phyloP scores from a whole-genome alignment of 2,797 vertebrate genomes.

The Brachyrhaphis roseni region DNA sequence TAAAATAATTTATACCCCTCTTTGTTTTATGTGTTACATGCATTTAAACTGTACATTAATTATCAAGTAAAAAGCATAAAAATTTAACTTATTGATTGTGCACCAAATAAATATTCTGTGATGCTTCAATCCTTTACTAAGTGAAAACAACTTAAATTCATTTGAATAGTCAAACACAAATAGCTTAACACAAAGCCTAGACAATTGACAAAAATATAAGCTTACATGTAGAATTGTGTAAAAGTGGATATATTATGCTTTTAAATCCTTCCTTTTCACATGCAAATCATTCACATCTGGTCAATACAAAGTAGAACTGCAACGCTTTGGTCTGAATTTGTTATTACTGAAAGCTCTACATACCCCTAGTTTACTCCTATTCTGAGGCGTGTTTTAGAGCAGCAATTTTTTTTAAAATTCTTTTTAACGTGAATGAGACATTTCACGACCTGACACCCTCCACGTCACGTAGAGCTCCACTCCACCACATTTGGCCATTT shows the following conservation, averaged over 20 bases:
- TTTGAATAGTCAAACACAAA: background rate
- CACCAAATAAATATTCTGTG: background rate
- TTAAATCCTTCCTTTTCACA: no score
- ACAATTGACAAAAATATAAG: background rate
- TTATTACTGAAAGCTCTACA: no score
- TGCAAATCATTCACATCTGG: no score
- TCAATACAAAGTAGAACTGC: no score
- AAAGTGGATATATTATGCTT: background rate
- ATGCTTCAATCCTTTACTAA: background rate
- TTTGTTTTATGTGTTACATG: background rate
- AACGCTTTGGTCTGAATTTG: no score
- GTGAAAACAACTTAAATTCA: background rate
- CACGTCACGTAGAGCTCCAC: no score
- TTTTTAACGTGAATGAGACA: no score
- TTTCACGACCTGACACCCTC: no score
- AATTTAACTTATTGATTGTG: background rate
- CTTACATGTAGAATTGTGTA: background rate
- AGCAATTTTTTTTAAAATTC: no score
- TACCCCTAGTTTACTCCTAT: no score
- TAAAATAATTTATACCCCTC: background rate
- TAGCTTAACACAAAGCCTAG: background rate
- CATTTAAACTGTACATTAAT: background rate
- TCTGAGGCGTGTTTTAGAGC: no score
- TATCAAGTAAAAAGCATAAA: background rate
- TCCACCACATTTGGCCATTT: no score